phyloP scores from a whole-genome alignment of 2,888 invertebrate genomes.

The Tupiocoris notatus region DNA sequence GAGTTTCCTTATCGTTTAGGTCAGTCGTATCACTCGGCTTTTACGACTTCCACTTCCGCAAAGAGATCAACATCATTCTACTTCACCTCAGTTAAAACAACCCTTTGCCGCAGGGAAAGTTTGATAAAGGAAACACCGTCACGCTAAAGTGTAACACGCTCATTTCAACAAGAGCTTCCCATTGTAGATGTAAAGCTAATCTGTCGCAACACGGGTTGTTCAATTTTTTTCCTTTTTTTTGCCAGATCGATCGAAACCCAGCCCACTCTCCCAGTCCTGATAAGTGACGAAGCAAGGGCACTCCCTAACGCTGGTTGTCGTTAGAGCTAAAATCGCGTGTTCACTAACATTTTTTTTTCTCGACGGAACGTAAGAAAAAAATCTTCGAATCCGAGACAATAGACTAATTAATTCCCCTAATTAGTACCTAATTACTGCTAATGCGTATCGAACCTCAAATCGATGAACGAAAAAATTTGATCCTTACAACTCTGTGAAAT shows the following conservation, averaged over 20 bases:
- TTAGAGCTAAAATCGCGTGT: neutral
- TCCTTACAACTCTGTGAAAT: too few species aligned
- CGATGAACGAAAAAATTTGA: too few species aligned
- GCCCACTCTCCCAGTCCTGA: neutral
- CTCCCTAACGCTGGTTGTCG: too few species aligned
- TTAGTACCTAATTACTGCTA: too few species aligned
- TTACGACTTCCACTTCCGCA: neutral
- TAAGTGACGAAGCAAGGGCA: too few species aligned
- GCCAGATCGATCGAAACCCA: neutral
- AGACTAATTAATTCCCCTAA: too few species aligned
- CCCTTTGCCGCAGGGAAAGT: neutral
- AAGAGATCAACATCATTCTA: neutral
- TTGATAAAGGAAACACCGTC: slow-evolving; percentile 24
- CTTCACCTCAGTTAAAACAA: neutral
- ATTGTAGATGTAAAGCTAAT: neutral
- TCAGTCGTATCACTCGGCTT: neutral
- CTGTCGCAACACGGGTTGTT: neutral
- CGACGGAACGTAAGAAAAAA: too few species aligned
- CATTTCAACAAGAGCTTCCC: neutral
- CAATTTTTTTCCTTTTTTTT: neutral
- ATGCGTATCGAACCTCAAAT: too few species aligned
- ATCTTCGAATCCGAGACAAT: too few species aligned
- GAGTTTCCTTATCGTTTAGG: neutral
- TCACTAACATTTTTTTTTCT: too few species aligned
- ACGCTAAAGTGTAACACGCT: slow-evolving; percentile 9